Conservation (phyloP, 2,888 invertebrate genomes). For the Heliconius cydno region DNA sequence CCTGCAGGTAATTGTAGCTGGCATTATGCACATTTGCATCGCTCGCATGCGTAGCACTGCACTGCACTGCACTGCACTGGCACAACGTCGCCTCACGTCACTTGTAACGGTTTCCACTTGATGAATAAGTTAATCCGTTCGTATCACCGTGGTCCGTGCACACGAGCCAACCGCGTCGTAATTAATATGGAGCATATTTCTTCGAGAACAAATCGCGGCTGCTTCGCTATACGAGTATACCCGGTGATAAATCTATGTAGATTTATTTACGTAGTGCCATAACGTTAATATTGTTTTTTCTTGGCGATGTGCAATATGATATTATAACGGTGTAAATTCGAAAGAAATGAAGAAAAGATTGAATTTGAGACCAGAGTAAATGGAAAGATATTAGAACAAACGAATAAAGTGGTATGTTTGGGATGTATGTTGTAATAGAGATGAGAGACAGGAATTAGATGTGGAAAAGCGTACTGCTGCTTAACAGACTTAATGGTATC, state of each 20-base stretch:
- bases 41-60: slow-evolving; percentile 35
- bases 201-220: slow-evolving; percentile 16
- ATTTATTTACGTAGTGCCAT: slow-evolving; percentile 20
- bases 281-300: slow-evolving; percentile 5
- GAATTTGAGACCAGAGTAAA: no score
- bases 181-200: slow-evolving; percentile 28
- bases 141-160: slow-evolving; percentile 28
- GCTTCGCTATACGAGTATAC: slow-evolving; percentile 4
- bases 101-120: slow-evolving; percentile 42
- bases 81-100: slow-evolving; percentile 21
- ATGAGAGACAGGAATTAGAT: no score
- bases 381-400: no score
- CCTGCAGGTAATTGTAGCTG: slow-evolving; percentile 38
- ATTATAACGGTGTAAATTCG: background rate
- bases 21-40: slow-evolving; percentile 41
- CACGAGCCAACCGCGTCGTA: slow-evolving; percentile 18
- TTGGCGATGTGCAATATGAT: background rate
- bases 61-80: slow-evolving; percentile 21
- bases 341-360: no score
- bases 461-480: no score
- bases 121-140: slow-evolving; percentile 45
- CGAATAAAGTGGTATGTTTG: no score
- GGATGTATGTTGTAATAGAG: no score
- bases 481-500: no score
- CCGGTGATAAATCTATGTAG: slow-evolving; percentile 14